A percentile compares a stretch with the other conserved stretches of the same genome.
phyloP scores from a whole-genome alignment of 2,888 invertebrate genomes.

The Allophyes oxyacanthae region DNA sequence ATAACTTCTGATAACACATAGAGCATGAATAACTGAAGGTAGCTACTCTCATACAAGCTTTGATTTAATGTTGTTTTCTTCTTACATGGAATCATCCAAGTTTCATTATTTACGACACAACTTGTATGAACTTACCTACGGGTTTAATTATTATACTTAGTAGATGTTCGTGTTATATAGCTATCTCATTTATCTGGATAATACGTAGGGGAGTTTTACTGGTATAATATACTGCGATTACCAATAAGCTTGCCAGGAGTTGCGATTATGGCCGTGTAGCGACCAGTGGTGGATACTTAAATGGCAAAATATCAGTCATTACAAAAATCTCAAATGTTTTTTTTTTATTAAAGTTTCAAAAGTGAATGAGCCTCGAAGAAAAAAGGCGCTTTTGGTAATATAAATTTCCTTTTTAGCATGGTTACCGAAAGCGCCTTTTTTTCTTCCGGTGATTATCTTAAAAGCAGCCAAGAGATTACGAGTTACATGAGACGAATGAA shows the following conservation, averaged over 20 bases:
- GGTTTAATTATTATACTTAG: slow-evolving; percentile 49
- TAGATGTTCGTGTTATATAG: slow-evolving; percentile 13
- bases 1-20: slow-evolving; percentile 35
- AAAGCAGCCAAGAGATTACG: no score
- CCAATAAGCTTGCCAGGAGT: slow-evolving; percentile 1
- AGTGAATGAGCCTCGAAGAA: no score
- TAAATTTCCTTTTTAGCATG: no score
- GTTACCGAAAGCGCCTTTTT: no score
- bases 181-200: slow-evolving; percentile 27
- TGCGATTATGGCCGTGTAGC: background rate
- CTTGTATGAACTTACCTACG: slow-evolving; percentile 56
- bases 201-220: slow-evolving; percentile 5
- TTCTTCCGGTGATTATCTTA: no score
- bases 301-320: no score
- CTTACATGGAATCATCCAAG: slow-evolving; percentile 68
- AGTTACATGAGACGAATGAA: no score
- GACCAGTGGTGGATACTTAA: no score
- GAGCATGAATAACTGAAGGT: slow-evolving; percentile 40
- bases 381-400: no score
- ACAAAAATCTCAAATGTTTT: no score
- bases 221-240: slow-evolving; percentile 18
- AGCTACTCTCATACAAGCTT: slow-evolving; percentile 46
- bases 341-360: no score
- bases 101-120: slow-evolving; percentile 71
- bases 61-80: slow-evolving; percentile 74